phyloP scores from a whole-genome alignment of 2,113 vertebrate species.

The Noturus placidus region DNA sequence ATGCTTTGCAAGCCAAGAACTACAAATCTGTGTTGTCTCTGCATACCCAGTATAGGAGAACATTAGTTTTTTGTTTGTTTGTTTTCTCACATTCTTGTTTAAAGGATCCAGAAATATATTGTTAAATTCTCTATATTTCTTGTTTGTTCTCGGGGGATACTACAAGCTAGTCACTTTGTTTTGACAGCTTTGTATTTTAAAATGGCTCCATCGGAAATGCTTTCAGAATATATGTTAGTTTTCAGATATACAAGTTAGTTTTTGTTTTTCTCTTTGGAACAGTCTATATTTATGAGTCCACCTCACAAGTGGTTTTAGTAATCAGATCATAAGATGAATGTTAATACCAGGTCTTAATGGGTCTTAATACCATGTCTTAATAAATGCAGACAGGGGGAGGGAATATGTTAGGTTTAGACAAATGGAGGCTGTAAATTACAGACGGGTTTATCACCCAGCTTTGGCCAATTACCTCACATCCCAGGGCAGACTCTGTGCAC shows the following conservation, averaged over 20 bases:
- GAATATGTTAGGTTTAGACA: not conserved
- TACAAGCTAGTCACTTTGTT: not conserved
- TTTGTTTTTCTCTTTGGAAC: not conserved
- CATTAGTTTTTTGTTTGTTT: not conserved
- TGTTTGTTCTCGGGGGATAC: not conserved
- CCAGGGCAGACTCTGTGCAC: slow-evolving; percentile 65
- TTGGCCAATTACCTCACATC: slow-evolving; percentile 77
- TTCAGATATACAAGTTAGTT: no score
- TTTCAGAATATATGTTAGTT: no score
- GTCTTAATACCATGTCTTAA: not conserved
- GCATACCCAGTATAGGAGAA: no score
- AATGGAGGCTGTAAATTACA: slow-evolving; percentile 67
- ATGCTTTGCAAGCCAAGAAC: no score
- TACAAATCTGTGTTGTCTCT: no score
- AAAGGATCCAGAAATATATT: not conserved
- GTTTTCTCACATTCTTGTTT: not conserved
- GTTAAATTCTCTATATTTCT: not conserved
- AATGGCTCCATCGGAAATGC: not conserved
- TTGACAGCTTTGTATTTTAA: not conserved
- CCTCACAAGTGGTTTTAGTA: not conserved
- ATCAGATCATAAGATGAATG: not conserved
- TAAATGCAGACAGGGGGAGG: slow-evolving; percentile 4
- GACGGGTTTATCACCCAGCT: slow-evolving; percentile 75
- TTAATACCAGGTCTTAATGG: not conserved
- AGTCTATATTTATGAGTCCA: not conserved